Evolutionary conservation across 2,113 vertebrate species (phyloP).

Genomic region (Choloepus hoffmanni): DNA sequence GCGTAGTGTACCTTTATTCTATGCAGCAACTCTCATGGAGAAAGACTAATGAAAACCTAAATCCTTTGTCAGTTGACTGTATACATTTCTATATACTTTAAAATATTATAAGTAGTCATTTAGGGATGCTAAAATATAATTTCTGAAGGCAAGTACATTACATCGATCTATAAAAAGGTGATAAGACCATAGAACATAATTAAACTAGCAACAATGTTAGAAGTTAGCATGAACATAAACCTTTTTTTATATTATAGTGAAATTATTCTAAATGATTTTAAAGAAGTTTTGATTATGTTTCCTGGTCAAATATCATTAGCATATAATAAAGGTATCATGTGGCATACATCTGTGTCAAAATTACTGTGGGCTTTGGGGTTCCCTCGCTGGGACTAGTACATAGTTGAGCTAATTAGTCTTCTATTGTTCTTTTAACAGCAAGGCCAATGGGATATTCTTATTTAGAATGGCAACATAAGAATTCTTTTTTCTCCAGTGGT

Average conservation of each 20-base stretch:
- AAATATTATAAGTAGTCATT: constrained; percentile 1
- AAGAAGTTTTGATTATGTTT: constrained; percentile 77
- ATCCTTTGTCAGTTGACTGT: neutral
- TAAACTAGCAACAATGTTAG: constrained; percentile 70
- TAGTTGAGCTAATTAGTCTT: constrained; percentile 76
- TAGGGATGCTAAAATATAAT: constrained; percentile 47
- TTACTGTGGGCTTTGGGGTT: constrained; percentile 71
- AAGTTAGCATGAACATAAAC: constrained; percentile 47
- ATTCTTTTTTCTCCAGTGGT: constrained; percentile 75
- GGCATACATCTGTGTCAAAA: constrained; percentile 74
- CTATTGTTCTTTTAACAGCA: constrained; percentile 81
- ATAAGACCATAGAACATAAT: constrained; percentile 47
- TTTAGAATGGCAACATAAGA: constrained; percentile 69
- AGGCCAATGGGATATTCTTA: constrained; percentile 81
- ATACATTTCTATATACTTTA: neutral
- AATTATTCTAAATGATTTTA: constrained; percentile 71
- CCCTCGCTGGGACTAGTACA: constrained; percentile 64
- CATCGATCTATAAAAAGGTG: constrained; percentile 13
- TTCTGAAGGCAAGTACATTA: constrained; percentile 50
- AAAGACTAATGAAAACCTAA: neutral
- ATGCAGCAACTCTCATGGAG: neutral
- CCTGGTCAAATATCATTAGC: constrained; percentile 72
- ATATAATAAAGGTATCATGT: constrained; percentile 79
- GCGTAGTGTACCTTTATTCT: neutral
- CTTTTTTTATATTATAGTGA: constrained; percentile 62